phyloP scores from a whole-genome alignment of 2,113 vertebrate genomes.

The Ochotona curzoniae region DNA sequence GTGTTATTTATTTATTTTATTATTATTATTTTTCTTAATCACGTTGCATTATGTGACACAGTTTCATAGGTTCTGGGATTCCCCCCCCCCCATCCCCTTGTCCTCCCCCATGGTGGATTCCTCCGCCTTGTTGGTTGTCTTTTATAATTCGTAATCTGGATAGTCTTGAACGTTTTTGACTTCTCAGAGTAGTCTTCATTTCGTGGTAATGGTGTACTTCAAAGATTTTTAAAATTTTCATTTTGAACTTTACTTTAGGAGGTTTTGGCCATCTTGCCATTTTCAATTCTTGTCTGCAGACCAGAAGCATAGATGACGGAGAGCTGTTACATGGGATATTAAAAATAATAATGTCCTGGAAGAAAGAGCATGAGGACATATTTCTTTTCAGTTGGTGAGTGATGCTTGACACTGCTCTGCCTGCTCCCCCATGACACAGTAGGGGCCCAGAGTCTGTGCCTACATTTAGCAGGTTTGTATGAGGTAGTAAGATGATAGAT shows the following conservation, averaged over 20 bases:
- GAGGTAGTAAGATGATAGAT: neutral
- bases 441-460: neutral
- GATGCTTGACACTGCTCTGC: neutral
- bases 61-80: too few relatives aligned
- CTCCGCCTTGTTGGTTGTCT: too few relatives aligned
- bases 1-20: too few relatives aligned
- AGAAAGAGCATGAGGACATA: constrained; percentile 90
- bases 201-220: neutral
- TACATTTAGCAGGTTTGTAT: neutral
- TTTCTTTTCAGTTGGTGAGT: constrained; percentile 93
- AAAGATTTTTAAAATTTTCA: neutral
- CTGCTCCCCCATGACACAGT: neutral
- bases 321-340: constrained; percentile 90
- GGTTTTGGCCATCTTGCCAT: constrained; percentile 93
- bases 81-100: too few relatives aligned
- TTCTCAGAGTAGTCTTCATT: neutral
- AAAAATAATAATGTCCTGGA: constrained; percentile 93
- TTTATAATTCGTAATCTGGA: neutral
- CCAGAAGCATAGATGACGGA: constrained; percentile 86
- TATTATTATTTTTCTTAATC: too few relatives aligned
- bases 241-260: constrained; percentile 85
- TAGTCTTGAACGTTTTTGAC: neutral
- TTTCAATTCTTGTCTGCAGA: constrained; percentile 92
- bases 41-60: too few relatives aligned
- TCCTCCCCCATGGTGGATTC: too few relatives aligned